Base-by-base conservation (phyloP, 2,888 invertebrate species). In the Onthophagus sagittarius region DNA sequence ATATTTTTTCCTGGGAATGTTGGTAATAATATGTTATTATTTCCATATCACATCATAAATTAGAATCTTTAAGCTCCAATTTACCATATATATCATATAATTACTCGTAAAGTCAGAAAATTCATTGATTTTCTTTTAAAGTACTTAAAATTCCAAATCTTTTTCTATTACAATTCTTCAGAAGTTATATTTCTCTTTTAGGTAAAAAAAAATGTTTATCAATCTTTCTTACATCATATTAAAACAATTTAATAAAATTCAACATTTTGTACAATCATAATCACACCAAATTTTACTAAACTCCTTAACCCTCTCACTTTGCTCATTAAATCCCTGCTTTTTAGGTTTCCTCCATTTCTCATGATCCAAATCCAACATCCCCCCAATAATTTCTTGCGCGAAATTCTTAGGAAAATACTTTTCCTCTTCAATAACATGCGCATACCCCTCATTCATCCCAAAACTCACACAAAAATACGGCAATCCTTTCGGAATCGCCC, bases 401-500 rank as follows among this genome's bases (percentile, higher is more conserved):
- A 98, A 99, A 85, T 94, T 93, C 71, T 84, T 86, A 0, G 97
- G 95, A 85, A 99, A 99, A 62, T 90, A 84, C 73, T 91, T 88
- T 82, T 96, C 94, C 84, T 99, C 95, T 86, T 99, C 99, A 80
- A 99, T 96, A 0, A 99, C 95, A 86, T 99, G 99, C 69, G 97
- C 99, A 87, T 93, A 99, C 0, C 99, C 99, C 71, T 92, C 90
- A 64, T 94, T 91, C 87, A 93, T 90, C 14, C 96, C 98, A 87
- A 99, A 99, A 84, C 96, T 93, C 0, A 99, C 94, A 87, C 93
- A 91, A 85, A 99, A 97, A 84, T 99, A 99, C 0, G 98, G 94
- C 77, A 99, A 89, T 0, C 96, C 97, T 85, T 95, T 96, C 0
- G 99, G 99, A 75, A 99, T 87, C 11, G 94, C 91, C 81, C 89